Conservation (phyloP, 2,113 vertebrate species). For the Erythrolamprus reginae region DNA sequence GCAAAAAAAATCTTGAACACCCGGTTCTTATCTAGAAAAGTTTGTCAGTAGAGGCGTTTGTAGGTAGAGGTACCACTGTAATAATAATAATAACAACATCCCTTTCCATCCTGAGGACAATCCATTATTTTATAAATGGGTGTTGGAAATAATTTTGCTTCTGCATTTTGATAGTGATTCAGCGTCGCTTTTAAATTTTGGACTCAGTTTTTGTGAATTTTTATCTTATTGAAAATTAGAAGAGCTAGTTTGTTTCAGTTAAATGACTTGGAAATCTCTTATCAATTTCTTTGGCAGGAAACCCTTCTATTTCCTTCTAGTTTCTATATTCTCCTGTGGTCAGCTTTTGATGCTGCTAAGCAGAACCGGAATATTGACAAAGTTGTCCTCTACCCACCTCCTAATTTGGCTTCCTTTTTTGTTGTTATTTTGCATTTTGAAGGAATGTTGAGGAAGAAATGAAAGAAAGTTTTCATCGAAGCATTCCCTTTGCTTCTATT, state of each 20-base stretch:
- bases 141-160: neutral
- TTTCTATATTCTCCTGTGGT: constrained; percentile 30
- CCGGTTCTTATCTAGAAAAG: no score
- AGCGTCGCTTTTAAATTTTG: neutral
- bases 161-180: neutral
- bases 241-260: neutral
- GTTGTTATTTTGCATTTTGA: neutral
- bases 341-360: constrained; percentile 9
- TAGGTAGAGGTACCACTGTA: no score
- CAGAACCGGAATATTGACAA: constrained; percentile 1
- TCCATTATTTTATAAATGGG: neutral
- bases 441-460: neutral
- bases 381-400: neutral
- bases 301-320: constrained; percentile 23
- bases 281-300: constrained; percentile 53
- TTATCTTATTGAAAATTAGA: neutral
- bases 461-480: neutral
- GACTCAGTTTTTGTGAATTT: neutral
- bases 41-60: no score
- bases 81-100: neutral
- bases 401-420: neutral
- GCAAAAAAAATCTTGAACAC: no score
- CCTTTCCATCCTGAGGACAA: neutral
- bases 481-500: neutral
- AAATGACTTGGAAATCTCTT: constrained; percentile 29